Evolutionary conservation across 2,888 invertebrate genomes (phyloP), one percentile per base, ranked within the genome.

Genomic region (Artemia sinica): DNA sequence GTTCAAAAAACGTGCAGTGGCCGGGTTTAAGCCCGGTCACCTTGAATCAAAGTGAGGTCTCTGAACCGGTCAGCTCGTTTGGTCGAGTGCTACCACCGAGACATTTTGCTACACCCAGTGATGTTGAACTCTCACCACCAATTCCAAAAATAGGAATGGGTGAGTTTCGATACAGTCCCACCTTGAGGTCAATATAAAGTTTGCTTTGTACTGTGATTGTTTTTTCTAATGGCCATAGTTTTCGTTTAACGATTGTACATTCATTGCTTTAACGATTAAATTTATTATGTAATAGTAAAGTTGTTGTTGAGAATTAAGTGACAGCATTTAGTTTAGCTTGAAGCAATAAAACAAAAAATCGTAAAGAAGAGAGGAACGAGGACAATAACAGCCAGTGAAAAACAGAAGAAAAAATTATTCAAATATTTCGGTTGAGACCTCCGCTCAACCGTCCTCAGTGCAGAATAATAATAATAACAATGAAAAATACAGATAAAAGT

Each of bases 101-200:
- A 6, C 41, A 41, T 41, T 41, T 41, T 41, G 41, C 41, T 4
- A n/a, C n/a, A 28, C 28, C 63, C 63, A 58, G 63, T 58, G 63
- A 58, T 58, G n/a, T 58, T 18, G 9, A 58, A 41, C 41, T 41
- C 41, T 41, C 41, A n/a, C 63, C 63, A 58, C n/a, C 8, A 8
- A n/a, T 58, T 58, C 63, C 63, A 10, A 58, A 58, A 58, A 58
- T 10, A 8, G 63, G 63, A 28, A 10, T 58, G n/a, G 67, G 67
- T 63, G 71, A 63, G 28, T 71, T 71, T 50, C 69, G 71, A 12
- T 71, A 68, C 63, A 71, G 71, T 69, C 71, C 71, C 14, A 71
- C 66, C 50, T 28, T 71, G 67, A 49, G 71, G 58, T 71, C 71
- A 50, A 67, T 71, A 65, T 71, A 69, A 70, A 69, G 67, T 41